Conservation (phyloP, 2,888 invertebrate species). For the Chymomyza fuscimana region DNA sequence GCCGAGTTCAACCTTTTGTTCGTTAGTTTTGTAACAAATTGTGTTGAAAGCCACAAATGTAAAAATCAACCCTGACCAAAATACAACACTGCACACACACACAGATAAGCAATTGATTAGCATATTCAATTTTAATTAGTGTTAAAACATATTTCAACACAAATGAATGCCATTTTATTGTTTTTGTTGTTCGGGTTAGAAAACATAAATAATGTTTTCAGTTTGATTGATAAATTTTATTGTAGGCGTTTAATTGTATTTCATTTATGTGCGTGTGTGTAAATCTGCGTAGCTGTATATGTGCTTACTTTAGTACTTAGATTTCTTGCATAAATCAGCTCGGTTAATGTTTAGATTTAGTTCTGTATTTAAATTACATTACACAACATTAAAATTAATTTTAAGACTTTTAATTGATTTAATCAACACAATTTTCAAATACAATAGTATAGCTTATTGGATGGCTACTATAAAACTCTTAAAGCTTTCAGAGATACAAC, state of each 20-base stretch:
- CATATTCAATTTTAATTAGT: slow-evolving; percentile 54
- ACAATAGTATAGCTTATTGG: no score
- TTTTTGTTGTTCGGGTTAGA: slow-evolving; percentile 17
- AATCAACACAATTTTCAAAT: no score
- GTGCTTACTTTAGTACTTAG: no score
- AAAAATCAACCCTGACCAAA: slow-evolving; percentile 32
- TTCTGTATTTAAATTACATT: no score
- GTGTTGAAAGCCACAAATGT: slow-evolving; percentile 47
- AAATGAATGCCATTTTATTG: slow-evolving; percentile 22
- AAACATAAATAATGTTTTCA: slow-evolving; percentile 48
- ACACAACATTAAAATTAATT: no score
- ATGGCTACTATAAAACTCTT: no score
- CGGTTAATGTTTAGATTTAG: no score
- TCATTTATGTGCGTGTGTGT: slow-evolving; percentile 2
- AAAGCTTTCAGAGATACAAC: no score
- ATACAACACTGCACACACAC: not conserved
- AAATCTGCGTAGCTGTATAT: not conserved
- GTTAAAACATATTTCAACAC: slow-evolving; percentile 39
- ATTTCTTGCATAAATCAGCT: no score
- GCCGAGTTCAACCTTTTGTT: not conserved
- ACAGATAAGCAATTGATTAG: slow-evolving; percentile 25
- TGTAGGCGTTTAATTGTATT: slow-evolving; percentile 22
- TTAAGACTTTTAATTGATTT: no score
- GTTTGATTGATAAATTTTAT: slow-evolving; percentile 43
- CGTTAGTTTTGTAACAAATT: slow-evolving; percentile 27